Evolutionary conservation across 2,797 vertebrate genomes (phyloP).

Genomic region (Characodon lateralis): DNA sequence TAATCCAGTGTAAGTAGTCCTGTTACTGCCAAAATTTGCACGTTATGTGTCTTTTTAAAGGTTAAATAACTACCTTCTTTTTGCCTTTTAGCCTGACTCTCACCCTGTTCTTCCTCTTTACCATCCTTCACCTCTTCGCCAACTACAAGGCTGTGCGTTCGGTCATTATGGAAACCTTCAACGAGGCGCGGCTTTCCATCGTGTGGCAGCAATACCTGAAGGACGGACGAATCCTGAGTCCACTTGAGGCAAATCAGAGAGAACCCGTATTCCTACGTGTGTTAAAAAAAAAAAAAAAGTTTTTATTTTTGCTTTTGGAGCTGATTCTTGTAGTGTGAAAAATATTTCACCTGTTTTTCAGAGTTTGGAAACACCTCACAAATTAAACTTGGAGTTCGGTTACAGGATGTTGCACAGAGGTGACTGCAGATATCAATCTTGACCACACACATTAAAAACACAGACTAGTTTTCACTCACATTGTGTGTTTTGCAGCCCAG

Average conservation of each 20-base stretch:
- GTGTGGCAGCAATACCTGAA: slow-evolving; percentile 81
- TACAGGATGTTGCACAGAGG: slow-evolving; percentile 75
- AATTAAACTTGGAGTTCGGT: slow-evolving; percentile 77
- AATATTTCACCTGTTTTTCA: slow-evolving; percentile 32
- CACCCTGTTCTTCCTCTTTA: slow-evolving; percentile 86
- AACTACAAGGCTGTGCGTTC: slow-evolving; percentile 90
- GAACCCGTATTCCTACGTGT: slow-evolving; percentile 87
- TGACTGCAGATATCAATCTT: slow-evolving; percentile 29
- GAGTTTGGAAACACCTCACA: slow-evolving; percentile 65
- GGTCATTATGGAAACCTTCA: slow-evolving; percentile 91
- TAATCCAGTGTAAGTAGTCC: slow-evolving; percentile 76
- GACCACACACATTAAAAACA: not conserved
- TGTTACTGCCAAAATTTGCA: not conserved
- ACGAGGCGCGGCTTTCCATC: slow-evolving; percentile 85
- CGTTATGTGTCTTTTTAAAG: not conserved
- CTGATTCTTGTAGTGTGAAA: not conserved
- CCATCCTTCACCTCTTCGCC: slow-evolving; percentile 87
- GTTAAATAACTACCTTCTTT: not conserved
- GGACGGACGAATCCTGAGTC: slow-evolving; percentile 71
- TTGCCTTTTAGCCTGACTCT: slow-evolving; percentile 81
- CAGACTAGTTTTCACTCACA: not conserved
- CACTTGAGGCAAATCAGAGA: slow-evolving; percentile 80
- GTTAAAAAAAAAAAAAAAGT: not conserved
- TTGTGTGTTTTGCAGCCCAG: slow-evolving; percentile 59
- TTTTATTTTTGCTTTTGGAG: not conserved